These are phyloP conservation scores for Drosophila anomalata DNA, from an alignment of 2,888 invertebrate genomes.

Conservation along the genomic window DNA sequence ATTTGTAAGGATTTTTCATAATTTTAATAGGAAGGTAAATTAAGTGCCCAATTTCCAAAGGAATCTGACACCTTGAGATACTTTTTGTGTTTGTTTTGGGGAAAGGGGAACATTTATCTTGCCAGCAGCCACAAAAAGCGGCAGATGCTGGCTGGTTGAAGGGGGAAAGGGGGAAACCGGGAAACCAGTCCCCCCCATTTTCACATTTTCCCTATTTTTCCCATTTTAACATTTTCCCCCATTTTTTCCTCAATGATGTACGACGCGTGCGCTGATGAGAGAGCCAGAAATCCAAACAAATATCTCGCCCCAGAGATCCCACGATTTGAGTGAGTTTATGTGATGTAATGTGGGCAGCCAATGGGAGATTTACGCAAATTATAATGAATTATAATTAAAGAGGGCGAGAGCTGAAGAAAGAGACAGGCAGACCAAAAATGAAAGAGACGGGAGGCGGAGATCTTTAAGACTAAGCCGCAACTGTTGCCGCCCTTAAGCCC, in stretches of 20 bases:
- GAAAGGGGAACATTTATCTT: slow-evolving; percentile 55
- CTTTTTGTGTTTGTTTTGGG: slow-evolving; percentile 13
- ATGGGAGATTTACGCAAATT: slow-evolving; percentile 39
- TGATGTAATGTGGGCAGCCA: slow-evolving; percentile 20
- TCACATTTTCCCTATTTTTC: neutral
- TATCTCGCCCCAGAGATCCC: slow-evolving; percentile 4
- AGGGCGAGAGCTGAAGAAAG: neutral
- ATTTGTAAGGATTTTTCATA: slow-evolving; percentile 69
- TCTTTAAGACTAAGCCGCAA: slow-evolving; percentile 50
- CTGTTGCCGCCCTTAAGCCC: slow-evolving; percentile 57
- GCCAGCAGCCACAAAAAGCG: slow-evolving; percentile 16
- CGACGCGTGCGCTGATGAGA: slow-evolving; percentile 59
- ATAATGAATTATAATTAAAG: slow-evolving; percentile 21
- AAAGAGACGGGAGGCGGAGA: neutral
- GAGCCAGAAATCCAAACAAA: slow-evolving; percentile 19
- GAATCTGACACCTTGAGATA: slow-evolving; percentile 65
- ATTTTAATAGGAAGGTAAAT: slow-evolving; percentile 65
- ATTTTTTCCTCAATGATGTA: slow-evolving; percentile 26
- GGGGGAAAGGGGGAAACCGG: slow-evolving; percentile 16
- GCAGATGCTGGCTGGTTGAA: neutral
- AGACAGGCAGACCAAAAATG: neutral
- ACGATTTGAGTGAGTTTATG: slow-evolving; percentile 30
- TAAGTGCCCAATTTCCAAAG: slow-evolving; percentile 74
- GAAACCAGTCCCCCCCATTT: slow-evolving; percentile 11
- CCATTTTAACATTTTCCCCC: neutral